These are phyloP conservation scores for Dasypogon diadema DNA, from an alignment of 2,888 invertebrate species.

Conservation along the genomic window DNA sequence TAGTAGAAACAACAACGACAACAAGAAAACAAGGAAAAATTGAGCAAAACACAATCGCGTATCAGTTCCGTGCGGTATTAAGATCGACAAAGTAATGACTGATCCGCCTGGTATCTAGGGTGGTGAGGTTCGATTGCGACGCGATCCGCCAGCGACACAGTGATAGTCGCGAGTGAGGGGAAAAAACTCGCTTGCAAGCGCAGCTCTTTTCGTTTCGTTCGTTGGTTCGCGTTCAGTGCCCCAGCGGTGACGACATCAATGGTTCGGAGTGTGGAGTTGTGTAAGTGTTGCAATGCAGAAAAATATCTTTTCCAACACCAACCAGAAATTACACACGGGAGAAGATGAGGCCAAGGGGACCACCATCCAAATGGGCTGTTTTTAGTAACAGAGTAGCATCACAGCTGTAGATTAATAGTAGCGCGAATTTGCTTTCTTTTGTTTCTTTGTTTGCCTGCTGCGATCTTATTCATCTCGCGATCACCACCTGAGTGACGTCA, in stretches of 20 bases:
- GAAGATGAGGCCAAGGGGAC: not conserved
- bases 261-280: constrained; percentile 10
- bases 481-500: no score
- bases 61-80: constrained; percentile 31
- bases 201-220: no score
- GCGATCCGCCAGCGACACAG: constrained; percentile 6
- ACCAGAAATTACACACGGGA: no score
- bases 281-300: constrained; percentile 21
- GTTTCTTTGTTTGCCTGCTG: not conserved
- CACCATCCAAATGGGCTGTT: not conserved
- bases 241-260: constrained; percentile 19
- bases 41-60: constrained; percentile 22
- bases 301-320: no score
- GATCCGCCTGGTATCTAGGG: constrained; percentile 20
- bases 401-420: not conserved
- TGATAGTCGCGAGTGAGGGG: constrained; percentile 25
- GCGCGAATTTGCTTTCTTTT: not conserved
- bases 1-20: constrained; percentile 8
- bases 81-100: no score
- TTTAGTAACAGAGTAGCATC: not conserved
- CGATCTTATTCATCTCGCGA: no score
- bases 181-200: constrained; percentile 9
- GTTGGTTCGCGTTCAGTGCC: constrained; percentile 32
- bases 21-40: not conserved
- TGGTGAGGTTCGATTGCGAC: not conserved